These are phyloP conservation scores for Platysternon megacephalum DNA, from an alignment of 2,113 vertebrate species.

Conservation along the genomic window DNA sequence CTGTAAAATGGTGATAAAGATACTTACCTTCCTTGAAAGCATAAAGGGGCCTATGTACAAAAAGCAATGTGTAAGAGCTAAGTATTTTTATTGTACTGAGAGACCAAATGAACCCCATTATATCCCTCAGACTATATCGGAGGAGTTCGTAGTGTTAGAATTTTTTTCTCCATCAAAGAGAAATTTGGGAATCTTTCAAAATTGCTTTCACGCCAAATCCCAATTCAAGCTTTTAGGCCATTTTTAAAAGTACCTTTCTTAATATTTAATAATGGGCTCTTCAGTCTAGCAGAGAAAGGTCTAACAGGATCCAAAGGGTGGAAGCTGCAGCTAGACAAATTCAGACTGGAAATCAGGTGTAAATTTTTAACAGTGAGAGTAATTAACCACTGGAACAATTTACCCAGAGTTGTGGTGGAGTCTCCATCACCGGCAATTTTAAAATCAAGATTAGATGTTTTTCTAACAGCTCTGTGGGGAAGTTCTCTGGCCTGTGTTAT, in stretches of 20 bases:
- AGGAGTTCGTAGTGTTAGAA: not conserved
- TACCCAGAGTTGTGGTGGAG: too few relatives aligned
- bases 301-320: not conserved
- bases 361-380: too few relatives aligned
- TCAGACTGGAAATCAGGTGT: not conserved
- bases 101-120: not conserved
- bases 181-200: not conserved
- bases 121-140: not conserved
- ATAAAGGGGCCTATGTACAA: not conserved
- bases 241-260: not conserved
- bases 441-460: not conserved
- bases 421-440: too few relatives aligned
- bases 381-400: too few relatives aligned
- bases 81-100: accelerated
- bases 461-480: conserved; percentile 13
- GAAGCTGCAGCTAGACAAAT: not conserved
- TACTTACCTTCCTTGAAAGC: accelerated
- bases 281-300: not conserved
- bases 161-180: not conserved
- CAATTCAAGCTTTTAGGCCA: not conserved
- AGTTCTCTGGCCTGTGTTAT: not conserved
- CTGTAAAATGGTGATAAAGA: not conserved
- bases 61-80: not conserved
- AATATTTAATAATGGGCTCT: not conserved
- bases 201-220: not conserved